A percentile compares a stretch with the other conserved stretches of the same genome.
phyloP scores from a whole-genome alignment of 1,140 invertebrate species.

The Lucilia sericata region DNA sequence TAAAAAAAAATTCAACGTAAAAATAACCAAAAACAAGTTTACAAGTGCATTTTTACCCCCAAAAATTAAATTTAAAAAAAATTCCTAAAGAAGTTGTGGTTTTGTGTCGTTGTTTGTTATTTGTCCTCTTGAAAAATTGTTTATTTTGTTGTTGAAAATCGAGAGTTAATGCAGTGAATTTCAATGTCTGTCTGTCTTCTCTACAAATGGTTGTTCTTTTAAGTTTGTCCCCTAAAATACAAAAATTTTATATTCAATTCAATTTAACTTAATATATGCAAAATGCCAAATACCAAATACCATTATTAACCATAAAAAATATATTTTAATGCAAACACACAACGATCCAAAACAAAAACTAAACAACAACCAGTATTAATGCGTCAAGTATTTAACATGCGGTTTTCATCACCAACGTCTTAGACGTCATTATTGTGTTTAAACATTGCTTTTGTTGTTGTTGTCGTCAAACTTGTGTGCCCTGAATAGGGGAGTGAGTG shows the following conservation, averaged over 20 bases:
- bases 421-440: background rate
- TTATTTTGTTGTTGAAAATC: background rate
- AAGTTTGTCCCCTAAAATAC: no score
- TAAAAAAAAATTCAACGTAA: background rate
- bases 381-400: background rate
- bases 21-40: slow-evolving; percentile 26
- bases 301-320: no score
- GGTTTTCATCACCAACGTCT: slow-evolving; percentile 13
- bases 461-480: background rate
- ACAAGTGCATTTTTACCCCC: slow-evolving; percentile 39
- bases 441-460: background rate
- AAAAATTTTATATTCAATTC: no score
- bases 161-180: background rate
- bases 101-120: background rate
- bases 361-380: background rate
- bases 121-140: slow-evolving; percentile 1
- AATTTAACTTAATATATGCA: no score
- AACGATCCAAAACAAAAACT: no score
- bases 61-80: background rate
- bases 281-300: no score
- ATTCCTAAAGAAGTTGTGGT: no score
- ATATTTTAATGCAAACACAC: no score
- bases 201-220: no score
- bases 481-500: background rate
- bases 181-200: background rate